A percentile compares a stretch with the other conserved stretches of the same genome.
phyloP scores from a whole-genome alignment of 2,113 vertebrate genomes.

The Tetrax tetrax region DNA sequence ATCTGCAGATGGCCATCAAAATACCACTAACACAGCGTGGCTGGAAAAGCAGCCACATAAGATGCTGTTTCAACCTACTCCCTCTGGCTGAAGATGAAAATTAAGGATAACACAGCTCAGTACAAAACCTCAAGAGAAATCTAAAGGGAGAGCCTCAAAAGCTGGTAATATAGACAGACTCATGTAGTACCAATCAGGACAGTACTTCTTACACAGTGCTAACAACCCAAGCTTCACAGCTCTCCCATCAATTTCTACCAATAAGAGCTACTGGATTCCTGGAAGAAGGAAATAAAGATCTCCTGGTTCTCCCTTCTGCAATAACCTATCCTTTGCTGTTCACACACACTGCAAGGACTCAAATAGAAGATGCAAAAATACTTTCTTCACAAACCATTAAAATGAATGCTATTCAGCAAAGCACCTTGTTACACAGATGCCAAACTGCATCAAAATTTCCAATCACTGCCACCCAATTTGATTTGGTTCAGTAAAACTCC shows the following conservation, averaged over 20 bases:
- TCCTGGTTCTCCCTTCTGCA: background rate
- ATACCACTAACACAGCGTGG: background rate
- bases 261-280: background rate
- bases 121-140: background rate
- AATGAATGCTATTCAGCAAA: background rate
- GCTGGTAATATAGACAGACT: background rate
- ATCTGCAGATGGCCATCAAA: constrained; percentile 53
- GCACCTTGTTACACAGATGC: background rate
- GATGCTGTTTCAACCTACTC: constrained; percentile 25
- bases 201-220: background rate
- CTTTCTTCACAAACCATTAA: background rate
- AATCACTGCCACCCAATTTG: background rate
- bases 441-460: background rate
- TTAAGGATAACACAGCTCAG: background rate
- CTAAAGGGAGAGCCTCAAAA: background rate
- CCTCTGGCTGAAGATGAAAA: constrained; percentile 27
- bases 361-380: background rate
- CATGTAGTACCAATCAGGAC: background rate
- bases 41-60: constrained; percentile 8
- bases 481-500: background rate
- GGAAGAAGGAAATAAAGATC: background rate
- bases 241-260: background rate
- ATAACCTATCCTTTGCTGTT: background rate
- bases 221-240: background rate
- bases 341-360: background rate